phyloP scores from a whole-genome alignment of 2,113 vertebrate species.

The Lampris incognitus region DNA sequence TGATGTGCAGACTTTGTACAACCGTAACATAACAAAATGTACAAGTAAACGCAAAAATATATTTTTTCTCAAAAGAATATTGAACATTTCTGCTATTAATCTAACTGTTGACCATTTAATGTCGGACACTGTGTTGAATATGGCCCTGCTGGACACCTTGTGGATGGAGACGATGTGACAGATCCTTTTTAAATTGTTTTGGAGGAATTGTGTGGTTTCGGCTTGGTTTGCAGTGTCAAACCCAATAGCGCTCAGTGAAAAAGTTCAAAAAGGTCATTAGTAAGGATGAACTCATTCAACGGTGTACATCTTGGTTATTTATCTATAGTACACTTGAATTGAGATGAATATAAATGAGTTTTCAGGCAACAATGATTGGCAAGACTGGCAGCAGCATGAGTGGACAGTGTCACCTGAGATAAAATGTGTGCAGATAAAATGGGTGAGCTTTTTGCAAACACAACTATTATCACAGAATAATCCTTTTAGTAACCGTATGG shows the following conservation, averaged over 20 bases:
- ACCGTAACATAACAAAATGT: no score
- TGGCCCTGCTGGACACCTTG: conserved; percentile 31
- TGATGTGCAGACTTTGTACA: no score
- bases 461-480: no score
- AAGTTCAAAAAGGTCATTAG: conserved; percentile 7
- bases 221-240: background rate
- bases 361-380: conserved; percentile 15
- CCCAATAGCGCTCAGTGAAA: conserved; percentile 27
- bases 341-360: background rate
- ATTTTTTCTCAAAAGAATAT: no score
- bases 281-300: conserved; percentile 20
- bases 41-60: no score
- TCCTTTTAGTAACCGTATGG: no score
- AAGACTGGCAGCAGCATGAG: background rate
- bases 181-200: background rate
- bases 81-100: no score
- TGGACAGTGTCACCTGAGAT: no score
- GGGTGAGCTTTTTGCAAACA: no score
- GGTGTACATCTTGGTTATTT: conserved; percentile 9
- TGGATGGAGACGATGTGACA: conserved; percentile 12
- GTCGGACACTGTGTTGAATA: conserved; percentile 4
- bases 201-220: conserved; percentile 11
- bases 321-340: background rate
- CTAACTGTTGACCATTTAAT: no score
- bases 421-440: no score